Evolutionary conservation across 1,140 invertebrate genomes (phyloP).

Genomic region (Steinernema feltiae): DNA sequence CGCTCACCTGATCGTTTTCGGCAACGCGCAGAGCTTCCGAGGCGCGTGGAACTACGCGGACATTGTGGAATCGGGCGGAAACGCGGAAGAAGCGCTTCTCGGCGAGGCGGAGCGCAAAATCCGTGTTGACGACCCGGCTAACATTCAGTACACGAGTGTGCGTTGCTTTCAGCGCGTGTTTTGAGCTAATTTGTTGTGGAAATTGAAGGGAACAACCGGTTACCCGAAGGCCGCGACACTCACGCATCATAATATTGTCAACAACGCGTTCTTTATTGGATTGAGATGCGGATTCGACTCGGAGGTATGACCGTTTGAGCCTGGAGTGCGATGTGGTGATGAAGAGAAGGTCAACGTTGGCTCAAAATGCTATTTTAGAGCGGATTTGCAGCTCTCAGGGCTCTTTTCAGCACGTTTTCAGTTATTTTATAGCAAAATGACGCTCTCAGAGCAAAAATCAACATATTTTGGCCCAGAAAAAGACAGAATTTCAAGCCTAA

Average conservation of each 20-base stretch:
- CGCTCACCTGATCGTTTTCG: constrained; percentile 40
- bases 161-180: constrained; percentile 18
- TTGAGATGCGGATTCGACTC: constrained; percentile 63
- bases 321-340: no score
- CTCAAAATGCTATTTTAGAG: no score
- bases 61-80: constrained; percentile 29
- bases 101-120: no score
- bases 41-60: constrained; percentile 41
- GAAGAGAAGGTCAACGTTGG: no score
- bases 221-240: constrained; percentile 78
- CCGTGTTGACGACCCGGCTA: constrained; percentile 51
- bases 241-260: constrained; percentile 75
- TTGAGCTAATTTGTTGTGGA: no score
- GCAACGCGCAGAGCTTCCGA: constrained; percentile 23
- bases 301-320: constrained; percentile 59
- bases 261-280: constrained; percentile 72
- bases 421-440: no score
- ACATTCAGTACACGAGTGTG: constrained; percentile 42
- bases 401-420: no score
- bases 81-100: no score
- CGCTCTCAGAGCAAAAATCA: no score
- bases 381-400: no score
- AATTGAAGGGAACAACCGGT: constrained; percentile 70
- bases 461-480: no score
- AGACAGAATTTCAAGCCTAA: no score